phyloP scores from a whole-genome alignment of 2,113 vertebrate species.

The Steatornis caripensis region DNA sequence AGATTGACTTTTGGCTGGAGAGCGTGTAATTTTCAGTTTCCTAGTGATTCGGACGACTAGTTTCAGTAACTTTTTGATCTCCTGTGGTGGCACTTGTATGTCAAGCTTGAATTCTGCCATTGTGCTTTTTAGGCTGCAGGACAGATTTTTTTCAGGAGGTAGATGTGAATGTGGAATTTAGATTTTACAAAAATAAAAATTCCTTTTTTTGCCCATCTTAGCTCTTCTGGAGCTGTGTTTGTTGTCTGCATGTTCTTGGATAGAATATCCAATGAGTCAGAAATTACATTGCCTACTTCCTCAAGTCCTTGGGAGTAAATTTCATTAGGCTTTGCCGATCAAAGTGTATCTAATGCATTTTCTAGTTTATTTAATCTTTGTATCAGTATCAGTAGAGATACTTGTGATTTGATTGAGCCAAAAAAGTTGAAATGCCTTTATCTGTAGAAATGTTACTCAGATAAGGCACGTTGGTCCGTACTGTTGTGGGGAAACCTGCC shows the following conservation, averaged over 20 bases:
- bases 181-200: not conserved
- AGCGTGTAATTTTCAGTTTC: not conserved
- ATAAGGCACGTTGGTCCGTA: not conserved
- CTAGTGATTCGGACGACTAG: not conserved
- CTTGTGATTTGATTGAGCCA: not conserved
- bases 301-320: not conserved
- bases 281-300: not conserved
- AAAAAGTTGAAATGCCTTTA: not conserved
- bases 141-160: not conserved
- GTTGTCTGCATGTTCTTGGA: not conserved
- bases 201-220: not conserved
- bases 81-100: not conserved
- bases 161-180: not conserved
- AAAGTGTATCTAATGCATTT: not conserved
- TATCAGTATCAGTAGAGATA: not conserved
- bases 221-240: not conserved
- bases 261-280: not conserved
- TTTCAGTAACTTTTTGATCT: not conserved
- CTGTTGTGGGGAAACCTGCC: not conserved
- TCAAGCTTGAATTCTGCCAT: not conserved
- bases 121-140: not conserved
- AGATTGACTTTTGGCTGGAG: not conserved
- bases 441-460: not conserved
- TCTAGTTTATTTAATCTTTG: not conserved
- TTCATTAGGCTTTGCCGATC: not conserved